Evolutionary conservation across 1,140 invertebrate genomes (phyloP).

Genomic region (Tribolium madens): DNA sequence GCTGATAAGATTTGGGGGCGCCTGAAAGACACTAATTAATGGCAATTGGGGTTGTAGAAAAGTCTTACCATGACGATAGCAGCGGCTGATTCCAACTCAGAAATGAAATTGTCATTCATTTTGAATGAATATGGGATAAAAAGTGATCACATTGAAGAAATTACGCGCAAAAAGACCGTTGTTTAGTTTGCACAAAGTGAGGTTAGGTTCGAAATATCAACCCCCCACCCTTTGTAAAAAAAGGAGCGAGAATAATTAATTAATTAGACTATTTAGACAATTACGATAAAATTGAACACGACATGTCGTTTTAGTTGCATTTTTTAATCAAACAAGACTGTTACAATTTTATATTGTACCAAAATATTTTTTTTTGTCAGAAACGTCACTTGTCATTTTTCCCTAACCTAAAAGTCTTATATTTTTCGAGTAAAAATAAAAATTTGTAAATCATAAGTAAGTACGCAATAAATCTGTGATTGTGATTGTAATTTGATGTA

Average conservation of each 20-base stretch:
- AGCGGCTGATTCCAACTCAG: constrained; percentile 62
- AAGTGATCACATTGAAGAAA: constrained; percentile 5
- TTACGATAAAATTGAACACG: neutral
- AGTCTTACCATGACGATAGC: constrained; percentile 61
- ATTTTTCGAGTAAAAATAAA: too few species aligned
- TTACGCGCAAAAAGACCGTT: neutral
- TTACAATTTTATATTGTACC: too few species aligned
- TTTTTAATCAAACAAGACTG: neutral
- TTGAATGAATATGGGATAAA: neutral
- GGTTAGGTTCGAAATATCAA: neutral
- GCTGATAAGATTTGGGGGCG: constrained; percentile 83
- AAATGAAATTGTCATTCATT: constrained; percentile 57
- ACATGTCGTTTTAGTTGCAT: neutral
- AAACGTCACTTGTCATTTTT: constrained; percentile 6
- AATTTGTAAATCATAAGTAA: too few species aligned
- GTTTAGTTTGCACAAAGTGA: neutral
- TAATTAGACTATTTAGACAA: neutral
- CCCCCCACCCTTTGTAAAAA: neutral
- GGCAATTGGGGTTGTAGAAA: constrained; percentile 17
- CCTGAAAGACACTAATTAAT: constrained; percentile 69
- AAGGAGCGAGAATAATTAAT: neutral
- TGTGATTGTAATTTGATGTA: too few species aligned
- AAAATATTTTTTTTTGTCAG: too few species aligned
- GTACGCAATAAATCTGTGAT: too few species aligned
- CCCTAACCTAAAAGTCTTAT: too few species aligned